Percentiles rank a stretch among this genome's conserved stretches.
phyloP scores from a whole-genome alignment of 2,797 vertebrate genomes.

The Euthynnus affinis region DNA sequence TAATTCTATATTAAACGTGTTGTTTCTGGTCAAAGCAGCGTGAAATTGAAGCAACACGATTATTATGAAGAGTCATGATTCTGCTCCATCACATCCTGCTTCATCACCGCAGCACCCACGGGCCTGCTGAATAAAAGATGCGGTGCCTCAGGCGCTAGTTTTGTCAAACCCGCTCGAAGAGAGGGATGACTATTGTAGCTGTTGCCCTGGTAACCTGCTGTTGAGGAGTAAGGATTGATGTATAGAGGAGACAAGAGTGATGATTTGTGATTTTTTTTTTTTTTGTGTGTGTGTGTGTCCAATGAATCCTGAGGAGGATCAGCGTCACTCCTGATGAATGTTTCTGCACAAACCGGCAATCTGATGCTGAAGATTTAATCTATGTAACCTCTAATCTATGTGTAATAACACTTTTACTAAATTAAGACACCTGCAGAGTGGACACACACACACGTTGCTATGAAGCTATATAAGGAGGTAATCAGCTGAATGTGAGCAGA shows the following conservation, averaged over 20 bases:
- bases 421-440: no score
- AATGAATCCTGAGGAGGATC: no score
- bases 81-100: background rate
- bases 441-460: no score
- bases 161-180: conserved; percentile 1
- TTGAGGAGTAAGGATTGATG: background rate
- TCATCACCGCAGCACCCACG: background rate
- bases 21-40: background rate
- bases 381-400: no score
- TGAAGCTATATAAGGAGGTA: no score
- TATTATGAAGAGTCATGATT: background rate
- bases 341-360: no score
- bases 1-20: background rate
- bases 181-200: background rate
- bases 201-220: conserved; percentile 31
- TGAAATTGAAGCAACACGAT: background rate
- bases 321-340: no score
- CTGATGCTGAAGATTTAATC: no score
- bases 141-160: background rate
- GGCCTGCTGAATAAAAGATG: conserved; percentile 12
- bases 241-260: background rate
- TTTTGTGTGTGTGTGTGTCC: no score
- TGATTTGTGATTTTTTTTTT: background rate
- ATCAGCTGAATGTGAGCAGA: no score
- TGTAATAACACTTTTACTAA: no score